These are phyloP conservation scores for Epirrhoe alternata DNA, from an alignment of 2,888 invertebrate genomes.

Conservation along the genomic window DNA sequence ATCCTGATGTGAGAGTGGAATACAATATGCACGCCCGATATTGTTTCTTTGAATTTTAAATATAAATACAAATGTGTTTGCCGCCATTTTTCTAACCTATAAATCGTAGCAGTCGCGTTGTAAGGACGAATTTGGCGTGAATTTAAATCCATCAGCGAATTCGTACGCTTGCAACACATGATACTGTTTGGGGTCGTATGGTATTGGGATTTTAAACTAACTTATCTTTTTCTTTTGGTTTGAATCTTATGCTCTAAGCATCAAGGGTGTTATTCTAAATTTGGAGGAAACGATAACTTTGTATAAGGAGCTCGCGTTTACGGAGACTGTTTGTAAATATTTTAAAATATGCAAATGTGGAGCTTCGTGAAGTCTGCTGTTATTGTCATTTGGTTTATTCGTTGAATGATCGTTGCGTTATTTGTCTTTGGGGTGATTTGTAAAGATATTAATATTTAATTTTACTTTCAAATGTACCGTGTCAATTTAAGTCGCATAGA, in stretches of 20 bases:
- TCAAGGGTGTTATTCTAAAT: slow-evolving; percentile 39
- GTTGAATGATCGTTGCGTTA: slow-evolving; percentile 51
- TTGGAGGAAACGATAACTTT: slow-evolving; percentile 33
- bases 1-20: slow-evolving; percentile 67
- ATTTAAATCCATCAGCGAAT: slow-evolving; percentile 37
- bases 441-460: slow-evolving; percentile 14
- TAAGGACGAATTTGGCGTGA: slow-evolving; percentile 54
- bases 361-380: slow-evolving; percentile 56
- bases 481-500: too few relatives aligned
- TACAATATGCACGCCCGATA: slow-evolving; percentile 78
- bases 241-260: slow-evolving; percentile 32
- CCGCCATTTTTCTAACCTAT: slow-evolving; percentile 47
- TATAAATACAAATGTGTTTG: slow-evolving; percentile 48
- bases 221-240: slow-evolving; percentile 36
- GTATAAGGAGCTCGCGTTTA: slow-evolving; percentile 49
- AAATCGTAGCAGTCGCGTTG: slow-evolving; percentile 48
- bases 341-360: slow-evolving; percentile 63
- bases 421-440: slow-evolving; percentile 30
- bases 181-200: slow-evolving; percentile 59
- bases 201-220: slow-evolving; percentile 59
- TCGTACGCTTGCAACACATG: slow-evolving; percentile 51
- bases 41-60: slow-evolving; percentile 83
- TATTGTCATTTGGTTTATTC: slow-evolving; percentile 56
- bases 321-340: slow-evolving; percentile 59
- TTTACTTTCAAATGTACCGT: not conserved